phyloP scores from a whole-genome alignment of 92 coral and sea anemone genomes.

The Desmophyllum pertusum region DNA sequence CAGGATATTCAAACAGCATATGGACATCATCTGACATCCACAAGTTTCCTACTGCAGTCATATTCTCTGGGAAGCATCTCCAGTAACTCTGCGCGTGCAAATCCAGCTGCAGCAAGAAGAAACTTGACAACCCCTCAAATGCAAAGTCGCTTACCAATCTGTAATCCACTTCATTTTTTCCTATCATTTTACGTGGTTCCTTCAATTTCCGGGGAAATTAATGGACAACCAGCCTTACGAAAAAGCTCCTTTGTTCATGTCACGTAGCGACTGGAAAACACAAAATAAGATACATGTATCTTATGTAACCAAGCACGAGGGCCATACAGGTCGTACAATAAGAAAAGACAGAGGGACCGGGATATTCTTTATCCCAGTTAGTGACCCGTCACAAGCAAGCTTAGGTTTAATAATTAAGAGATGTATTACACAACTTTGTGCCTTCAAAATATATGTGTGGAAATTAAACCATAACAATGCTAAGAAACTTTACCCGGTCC shows the following conservation, averaged over 20 bases:
- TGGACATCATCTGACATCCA: conserved; percentile 80
- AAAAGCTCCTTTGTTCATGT: conserved; percentile 73
- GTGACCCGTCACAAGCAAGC: too few species aligned
- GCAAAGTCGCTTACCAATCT: conserved; percentile 76
- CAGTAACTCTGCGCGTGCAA: conserved; percentile 50
- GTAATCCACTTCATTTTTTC: conserved; percentile 82
- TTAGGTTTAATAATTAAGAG: too few species aligned
- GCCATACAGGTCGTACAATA: too few species aligned
- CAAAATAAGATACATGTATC: too few species aligned
- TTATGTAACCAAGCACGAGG: too few species aligned
- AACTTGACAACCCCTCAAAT: conserved; percentile 71
- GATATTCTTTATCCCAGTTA: too few species aligned
- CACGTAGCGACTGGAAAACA: conserved; percentile 66
- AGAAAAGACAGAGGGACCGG: too few species aligned
- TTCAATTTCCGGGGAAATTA: conserved; percentile 54
- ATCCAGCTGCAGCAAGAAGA: conserved; percentile 74
- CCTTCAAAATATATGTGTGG: too few species aligned
- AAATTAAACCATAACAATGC: too few species aligned
- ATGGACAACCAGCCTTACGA: conserved; percentile 57
- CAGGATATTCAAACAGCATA: conserved; percentile 77
- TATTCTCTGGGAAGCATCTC: conserved; percentile 58
- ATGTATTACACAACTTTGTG: too few species aligned
- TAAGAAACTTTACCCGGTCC: too few species aligned
- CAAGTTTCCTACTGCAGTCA: conserved; percentile 67
- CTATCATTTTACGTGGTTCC: conserved; percentile 68